phyloP scores from a whole-genome alignment of 2,797 vertebrate species.

The Cirrhinus molitorella region DNA sequence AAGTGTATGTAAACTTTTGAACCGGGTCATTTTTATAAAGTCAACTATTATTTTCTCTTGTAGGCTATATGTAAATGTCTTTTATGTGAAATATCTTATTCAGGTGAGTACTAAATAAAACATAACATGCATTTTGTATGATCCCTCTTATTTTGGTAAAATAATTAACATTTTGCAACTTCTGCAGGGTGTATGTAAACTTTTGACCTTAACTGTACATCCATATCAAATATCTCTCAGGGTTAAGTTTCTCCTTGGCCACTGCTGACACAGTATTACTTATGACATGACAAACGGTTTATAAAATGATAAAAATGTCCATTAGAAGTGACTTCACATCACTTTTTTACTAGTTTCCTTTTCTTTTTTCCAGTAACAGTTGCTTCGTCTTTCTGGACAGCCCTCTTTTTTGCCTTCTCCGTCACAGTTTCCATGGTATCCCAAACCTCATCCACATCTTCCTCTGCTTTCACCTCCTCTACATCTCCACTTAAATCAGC shows the following conservation, averaged over 20 bases:
- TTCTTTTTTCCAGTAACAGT: conserved; percentile 21
- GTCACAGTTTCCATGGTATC: conserved; percentile 78
- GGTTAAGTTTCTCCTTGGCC: background rate
- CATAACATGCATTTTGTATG: too few species aligned
- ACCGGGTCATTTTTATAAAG: too few species aligned
- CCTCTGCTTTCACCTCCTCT: conserved; percentile 62
- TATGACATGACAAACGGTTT: background rate
- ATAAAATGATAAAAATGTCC: conserved; percentile 13
- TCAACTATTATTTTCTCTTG: too few species aligned
- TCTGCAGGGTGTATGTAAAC: too few species aligned
- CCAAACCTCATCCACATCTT: conserved; percentile 82
- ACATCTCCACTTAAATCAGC: background rate
- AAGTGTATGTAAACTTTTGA: too few species aligned
- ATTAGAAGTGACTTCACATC: background rate
- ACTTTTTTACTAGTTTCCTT: conserved; percentile 42
- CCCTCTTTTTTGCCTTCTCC: conserved; percentile 62
- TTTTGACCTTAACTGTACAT: too few species aligned
- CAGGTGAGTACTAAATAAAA: too few species aligned
- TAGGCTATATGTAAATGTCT: too few species aligned
- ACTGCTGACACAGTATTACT: background rate
- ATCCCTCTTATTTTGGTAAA: too few species aligned
- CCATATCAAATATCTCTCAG: too few species aligned
- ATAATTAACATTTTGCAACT: too few species aligned
- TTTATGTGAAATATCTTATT: too few species aligned
- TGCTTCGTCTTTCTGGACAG: conserved; percentile 55